phyloP scores from a whole-genome alignment of 1,140 invertebrate species.

The Rhizoglyphus robini region DNA sequence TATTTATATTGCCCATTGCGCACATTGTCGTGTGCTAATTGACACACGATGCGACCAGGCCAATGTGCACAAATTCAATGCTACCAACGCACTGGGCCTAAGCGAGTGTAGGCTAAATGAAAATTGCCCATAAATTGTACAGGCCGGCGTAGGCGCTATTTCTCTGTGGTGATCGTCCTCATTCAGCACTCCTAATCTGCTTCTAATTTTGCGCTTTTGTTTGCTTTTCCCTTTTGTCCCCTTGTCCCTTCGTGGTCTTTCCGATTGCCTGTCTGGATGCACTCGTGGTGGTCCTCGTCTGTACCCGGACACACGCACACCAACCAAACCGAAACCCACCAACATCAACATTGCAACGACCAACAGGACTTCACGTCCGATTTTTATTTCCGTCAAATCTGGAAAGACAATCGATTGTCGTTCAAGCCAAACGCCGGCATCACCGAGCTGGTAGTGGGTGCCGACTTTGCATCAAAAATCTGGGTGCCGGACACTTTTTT shows the following conservation, averaged over 20 bases:
- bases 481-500: constrained; percentile 58
- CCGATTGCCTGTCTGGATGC: background rate
- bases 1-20: background rate
- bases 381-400: constrained; percentile 97
- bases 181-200: background rate
- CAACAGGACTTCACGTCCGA: constrained; percentile 89
- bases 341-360: background rate
- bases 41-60: background rate
- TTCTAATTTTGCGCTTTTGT: background rate
- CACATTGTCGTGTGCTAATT: background rate
- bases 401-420: constrained; percentile 61
- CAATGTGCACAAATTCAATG: too few relatives aligned
- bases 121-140: too few relatives aligned
- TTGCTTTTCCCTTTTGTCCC: background rate
- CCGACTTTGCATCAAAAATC: constrained; percentile 93
- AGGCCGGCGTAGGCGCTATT: too few relatives aligned
- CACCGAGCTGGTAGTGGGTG: constrained; percentile 22
- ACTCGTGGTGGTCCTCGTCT: background rate
- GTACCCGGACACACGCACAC: background rate
- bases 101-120: too few relatives aligned
- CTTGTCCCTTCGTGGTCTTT: background rate
- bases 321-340: background rate
- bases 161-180: background rate
- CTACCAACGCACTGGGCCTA: too few relatives aligned
- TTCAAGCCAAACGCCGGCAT: constrained; percentile 17